phyloP scores from a whole-genome alignment of 2,113 vertebrate species.

The Eurystomus gularis region DNA sequence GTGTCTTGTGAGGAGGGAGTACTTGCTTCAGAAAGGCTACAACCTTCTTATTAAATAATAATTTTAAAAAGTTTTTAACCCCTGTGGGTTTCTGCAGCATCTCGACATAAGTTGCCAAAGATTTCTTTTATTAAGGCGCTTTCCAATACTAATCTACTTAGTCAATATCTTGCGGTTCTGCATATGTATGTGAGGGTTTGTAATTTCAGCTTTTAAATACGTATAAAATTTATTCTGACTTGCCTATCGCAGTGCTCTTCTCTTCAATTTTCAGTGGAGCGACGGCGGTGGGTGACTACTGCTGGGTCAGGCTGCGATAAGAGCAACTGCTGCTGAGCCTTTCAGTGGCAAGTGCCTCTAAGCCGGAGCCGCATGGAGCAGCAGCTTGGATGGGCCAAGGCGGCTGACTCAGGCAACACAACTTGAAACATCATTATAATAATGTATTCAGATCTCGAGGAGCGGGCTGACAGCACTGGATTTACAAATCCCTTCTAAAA shows the following conservation, averaged over 20 bases:
- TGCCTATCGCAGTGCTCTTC: not conserved
- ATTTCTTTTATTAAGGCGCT: slow-evolving; percentile 59
- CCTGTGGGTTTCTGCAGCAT: slow-evolving; percentile 31
- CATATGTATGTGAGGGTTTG: slow-evolving; percentile 29
- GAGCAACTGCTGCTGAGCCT: not conserved
- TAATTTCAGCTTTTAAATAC: slow-evolving; percentile 40
- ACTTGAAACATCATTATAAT: slow-evolving; percentile 41
- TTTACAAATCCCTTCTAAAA: slow-evolving; percentile 37
- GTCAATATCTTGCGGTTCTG: slow-evolving; percentile 37
- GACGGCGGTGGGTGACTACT: not conserved
- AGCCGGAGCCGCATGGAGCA: not conserved
- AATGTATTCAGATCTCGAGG: slow-evolving; percentile 21
- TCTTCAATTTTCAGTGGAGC: not conserved
- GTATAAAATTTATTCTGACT: slow-evolving; percentile 39
- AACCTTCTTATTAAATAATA: slow-evolving; percentile 18
- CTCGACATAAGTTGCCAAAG: slow-evolving; percentile 43
- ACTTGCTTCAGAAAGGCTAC: not conserved
- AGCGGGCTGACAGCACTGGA: not conserved
- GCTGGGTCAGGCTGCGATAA: not conserved
- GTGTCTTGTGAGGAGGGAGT: not conserved
- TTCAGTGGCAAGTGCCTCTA: not conserved
- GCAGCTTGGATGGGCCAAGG: not conserved
- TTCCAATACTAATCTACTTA: slow-evolving; percentile 58
- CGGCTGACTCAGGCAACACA: not conserved
- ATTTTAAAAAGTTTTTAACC: slow-evolving; percentile 46